Conservation (phyloP, 2,113 vertebrate genomes). For the Spizaetus ornatus region DNA sequence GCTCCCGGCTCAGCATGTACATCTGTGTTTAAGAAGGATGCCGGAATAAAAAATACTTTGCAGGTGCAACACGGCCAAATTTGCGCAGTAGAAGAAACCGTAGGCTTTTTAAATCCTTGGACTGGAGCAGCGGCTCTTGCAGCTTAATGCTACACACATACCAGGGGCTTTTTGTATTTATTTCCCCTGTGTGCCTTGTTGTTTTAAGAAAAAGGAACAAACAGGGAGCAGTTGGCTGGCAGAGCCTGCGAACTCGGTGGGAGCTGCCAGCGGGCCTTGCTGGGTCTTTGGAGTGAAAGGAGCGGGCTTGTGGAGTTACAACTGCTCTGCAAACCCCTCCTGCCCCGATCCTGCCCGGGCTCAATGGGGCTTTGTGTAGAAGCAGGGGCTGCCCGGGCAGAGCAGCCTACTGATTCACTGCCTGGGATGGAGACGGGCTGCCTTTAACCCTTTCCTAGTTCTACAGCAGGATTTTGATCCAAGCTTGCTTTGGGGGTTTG, state of each 20-base stretch:
- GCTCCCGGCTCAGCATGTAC: constrained; percentile 36
- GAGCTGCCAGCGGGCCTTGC: constrained; percentile 46
- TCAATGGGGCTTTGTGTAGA: constrained; percentile 50
- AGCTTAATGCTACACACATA: constrained; percentile 23
- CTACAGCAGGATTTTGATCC: background rate
- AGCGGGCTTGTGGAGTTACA: constrained; percentile 22
- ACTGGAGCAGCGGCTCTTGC: constrained; percentile 1
- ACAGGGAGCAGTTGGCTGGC: constrained; percentile 54
- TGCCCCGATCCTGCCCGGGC: background rate
- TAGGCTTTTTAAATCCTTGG: background rate
- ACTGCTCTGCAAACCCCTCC: constrained; percentile 22
- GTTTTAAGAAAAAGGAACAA: constrained; percentile 59
- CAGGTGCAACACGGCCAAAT: constrained; percentile 44
- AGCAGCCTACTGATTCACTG: background rate
- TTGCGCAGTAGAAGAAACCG: background rate
- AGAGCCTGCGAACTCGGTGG: background rate
- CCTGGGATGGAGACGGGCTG: background rate
- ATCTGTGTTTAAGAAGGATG: constrained; percentile 54
- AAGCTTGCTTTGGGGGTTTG: background rate
- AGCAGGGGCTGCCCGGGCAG: background rate
- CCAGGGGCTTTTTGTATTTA: constrained; percentile 45
- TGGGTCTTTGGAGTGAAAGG: constrained; percentile 30
- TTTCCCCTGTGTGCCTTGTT: constrained; percentile 53
- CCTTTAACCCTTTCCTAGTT: constrained; percentile 28
- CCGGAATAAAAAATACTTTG: constrained; percentile 51